Evolutionary conservation across 2,888 invertebrate species (phyloP).

Genomic region (Epirrhoe alternata): DNA sequence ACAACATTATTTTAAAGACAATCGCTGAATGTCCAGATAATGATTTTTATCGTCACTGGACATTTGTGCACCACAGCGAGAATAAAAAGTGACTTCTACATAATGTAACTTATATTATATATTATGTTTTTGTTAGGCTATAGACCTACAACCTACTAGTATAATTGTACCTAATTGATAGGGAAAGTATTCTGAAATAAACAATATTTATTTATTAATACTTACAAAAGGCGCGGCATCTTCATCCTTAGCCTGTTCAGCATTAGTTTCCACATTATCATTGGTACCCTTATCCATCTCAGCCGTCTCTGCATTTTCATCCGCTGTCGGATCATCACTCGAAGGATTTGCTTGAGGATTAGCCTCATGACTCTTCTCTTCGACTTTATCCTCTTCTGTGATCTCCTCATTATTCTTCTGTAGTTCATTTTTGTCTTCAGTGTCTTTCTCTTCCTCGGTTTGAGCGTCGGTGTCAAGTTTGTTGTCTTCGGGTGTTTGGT

Average conservation of each 20-base stretch:
- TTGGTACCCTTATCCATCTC: slow-evolving; percentile 75
- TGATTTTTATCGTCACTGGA: too few species aligned
- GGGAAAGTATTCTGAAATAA: too few species aligned
- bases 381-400: slow-evolving; percentile 71
- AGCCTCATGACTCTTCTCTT: slow-evolving; percentile 75
- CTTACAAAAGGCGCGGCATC: slow-evolving; percentile 74
- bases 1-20: too few species aligned
- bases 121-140: too few species aligned
- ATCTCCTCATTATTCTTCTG: slow-evolving; percentile 75
- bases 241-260: slow-evolving; percentile 76
- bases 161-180: too few species aligned
- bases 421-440: slow-evolving; percentile 58
- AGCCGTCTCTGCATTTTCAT: slow-evolving; percentile 81
- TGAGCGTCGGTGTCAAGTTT: slow-evolving; percentile 27
- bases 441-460: slow-evolving; percentile 55
- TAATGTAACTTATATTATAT: too few species aligned
- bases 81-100: too few species aligned
- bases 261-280: slow-evolving; percentile 81
- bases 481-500: slow-evolving; percentile 13
- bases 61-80: too few species aligned
- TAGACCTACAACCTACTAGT: too few species aligned
- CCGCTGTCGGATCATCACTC: slow-evolving; percentile 76
- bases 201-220: too few species aligned
- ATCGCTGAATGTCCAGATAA: too few species aligned
- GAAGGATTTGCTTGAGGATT: slow-evolving; percentile 83